phyloP scores from a whole-genome alignment of 92 coral and sea anemone genomes.

The Meandrina meandrites region DNA sequence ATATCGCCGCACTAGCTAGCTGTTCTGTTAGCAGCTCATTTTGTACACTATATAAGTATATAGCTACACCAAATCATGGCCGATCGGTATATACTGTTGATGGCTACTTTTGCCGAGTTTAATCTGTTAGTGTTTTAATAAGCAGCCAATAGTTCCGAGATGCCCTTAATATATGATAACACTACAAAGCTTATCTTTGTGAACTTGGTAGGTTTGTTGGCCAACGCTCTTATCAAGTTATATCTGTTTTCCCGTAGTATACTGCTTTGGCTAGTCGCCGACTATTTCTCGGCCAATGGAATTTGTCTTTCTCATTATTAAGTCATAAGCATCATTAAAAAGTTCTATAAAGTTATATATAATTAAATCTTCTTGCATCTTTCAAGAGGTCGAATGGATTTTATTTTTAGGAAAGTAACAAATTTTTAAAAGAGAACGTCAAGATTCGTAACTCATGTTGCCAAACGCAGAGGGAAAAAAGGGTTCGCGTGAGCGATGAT shows the following conservation, averaged over 20 bases:
- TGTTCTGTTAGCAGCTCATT: too few relatives aligned
- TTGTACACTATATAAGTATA: too few relatives aligned
- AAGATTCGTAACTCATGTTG: background rate
- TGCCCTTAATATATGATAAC: background rate
- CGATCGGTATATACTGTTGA: background rate
- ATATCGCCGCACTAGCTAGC: too few relatives aligned
- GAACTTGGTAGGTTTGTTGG: background rate
- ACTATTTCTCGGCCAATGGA: background rate
- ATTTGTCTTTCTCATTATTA: background rate
- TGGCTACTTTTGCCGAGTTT: background rate
- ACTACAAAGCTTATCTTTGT: background rate
- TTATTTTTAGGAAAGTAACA: too few relatives aligned
- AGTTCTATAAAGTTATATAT: too few relatives aligned
- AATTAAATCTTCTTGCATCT: background rate
- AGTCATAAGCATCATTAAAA: background rate
- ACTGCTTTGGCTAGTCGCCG: background rate
- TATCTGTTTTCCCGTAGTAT: background rate
- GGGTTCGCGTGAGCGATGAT: background rate
- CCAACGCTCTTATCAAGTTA: background rate
- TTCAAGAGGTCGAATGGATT: background rate
- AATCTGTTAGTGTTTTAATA: background rate
- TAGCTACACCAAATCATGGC: background rate
- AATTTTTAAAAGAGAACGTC: too few relatives aligned
- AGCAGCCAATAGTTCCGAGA: background rate
- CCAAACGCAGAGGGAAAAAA: background rate